Base-by-base conservation (phyloP, 1,140 invertebrate species). In the Cotesia vestalis region DNA sequence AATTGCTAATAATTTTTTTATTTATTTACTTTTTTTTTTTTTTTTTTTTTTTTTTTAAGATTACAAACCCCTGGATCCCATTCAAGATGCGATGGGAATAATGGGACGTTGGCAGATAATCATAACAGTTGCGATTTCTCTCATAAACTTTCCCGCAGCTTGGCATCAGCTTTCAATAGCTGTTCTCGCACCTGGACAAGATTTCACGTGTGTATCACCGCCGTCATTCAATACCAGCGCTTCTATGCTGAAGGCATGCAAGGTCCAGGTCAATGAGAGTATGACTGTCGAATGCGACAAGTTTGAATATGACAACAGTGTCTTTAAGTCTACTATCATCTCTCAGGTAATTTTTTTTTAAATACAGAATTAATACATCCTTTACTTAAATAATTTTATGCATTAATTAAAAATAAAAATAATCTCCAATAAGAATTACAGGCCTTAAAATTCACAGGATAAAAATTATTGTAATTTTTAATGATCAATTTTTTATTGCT, bases 321-420 rank as follows among this genome's bases (percentile, higher is more conserved):
- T 90, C 27, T 95, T 95, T 76, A 80, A 88, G 57, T 89, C 93
- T 71, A 94, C 92, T 0, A 94, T 94, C 9, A 84, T 91, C 3
- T 92, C 90, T 1, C 88, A 94, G 82, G 88, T 89, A 71, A 66
- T 79, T 82, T 46, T 46, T 9, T 2, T 46, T 40, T 5, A n/a
- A 6, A 40, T 40, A 40, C 8, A 6, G 2, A 2, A 20, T 20
- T 1, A 20, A 20, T 20, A 20, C 2, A 20, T 20, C 20, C 20
- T 20, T 20, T 20, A 20, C 20, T 20, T 20, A 20, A 2, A 20
- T 20, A 20, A 20, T 20, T 20, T 20, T 20, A 20, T 20, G 20
- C 20, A 27, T 27, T 27, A 27, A 27, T 27, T 27, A 27, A 27
- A 1, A 27, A 27, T 27, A 2, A 27, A 27, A 27, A 27, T 2